A percentile compares a stretch with the other conserved stretches of the same genome.
These are phyloP conservation scores for Thripadectes ignobilis DNA, from an alignment of 2,797 vertebrate species.

Conservation along the genomic window DNA sequence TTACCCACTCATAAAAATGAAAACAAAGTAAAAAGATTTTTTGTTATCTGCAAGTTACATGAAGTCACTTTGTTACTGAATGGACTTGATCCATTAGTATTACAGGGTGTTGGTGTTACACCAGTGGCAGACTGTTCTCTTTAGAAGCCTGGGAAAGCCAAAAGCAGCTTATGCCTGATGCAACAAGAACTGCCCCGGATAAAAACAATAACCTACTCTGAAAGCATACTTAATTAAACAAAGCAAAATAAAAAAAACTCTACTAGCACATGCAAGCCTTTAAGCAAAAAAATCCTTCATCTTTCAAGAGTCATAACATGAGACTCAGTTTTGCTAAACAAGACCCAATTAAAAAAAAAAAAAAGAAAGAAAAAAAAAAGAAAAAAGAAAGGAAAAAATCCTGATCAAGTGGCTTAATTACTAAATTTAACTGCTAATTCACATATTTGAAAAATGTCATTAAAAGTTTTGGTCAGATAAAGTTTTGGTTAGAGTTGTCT, in stretches of 20 bases:
- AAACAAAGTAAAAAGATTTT: background rate
- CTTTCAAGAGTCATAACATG: background rate
- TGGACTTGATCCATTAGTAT: background rate
- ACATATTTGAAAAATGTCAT: background rate
- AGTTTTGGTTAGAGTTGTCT: background rate
- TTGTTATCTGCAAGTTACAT: background rate
- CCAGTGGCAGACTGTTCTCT: background rate
- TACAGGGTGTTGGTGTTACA: fast-evolving
- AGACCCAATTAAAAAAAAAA: background rate
- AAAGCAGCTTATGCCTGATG: background rate
- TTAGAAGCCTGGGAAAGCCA: background rate
- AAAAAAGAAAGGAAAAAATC: no score
- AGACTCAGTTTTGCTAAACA: background rate
- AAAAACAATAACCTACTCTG: background rate
- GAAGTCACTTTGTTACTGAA: background rate
- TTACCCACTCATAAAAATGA: background rate
- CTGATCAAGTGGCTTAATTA: background rate
- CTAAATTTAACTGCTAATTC: background rate
- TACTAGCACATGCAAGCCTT: background rate
- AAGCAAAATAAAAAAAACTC: background rate
- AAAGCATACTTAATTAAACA: background rate
- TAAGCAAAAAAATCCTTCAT: background rate
- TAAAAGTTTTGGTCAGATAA: background rate
- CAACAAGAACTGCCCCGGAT: background rate
- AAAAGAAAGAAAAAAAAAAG: background rate